A percentile compares a stretch with the other conserved stretches of the same genome.
phyloP scores from a whole-genome alignment of 2,888 invertebrate genomes.

The Drosophila yooni region DNA sequence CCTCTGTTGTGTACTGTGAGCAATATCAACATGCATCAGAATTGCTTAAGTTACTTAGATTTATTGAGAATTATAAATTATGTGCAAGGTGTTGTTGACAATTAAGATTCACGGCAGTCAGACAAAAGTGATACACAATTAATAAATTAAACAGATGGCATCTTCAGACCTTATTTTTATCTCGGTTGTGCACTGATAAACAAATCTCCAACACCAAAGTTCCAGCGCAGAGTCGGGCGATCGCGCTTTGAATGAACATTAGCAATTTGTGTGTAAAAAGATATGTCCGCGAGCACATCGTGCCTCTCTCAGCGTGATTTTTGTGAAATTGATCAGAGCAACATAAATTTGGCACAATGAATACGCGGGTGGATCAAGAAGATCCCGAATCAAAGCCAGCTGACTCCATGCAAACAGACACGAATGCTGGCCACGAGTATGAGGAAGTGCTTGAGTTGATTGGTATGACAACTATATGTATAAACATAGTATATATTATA shows the following conservation, averaged over 20 bases:
- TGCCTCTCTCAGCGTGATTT: slow-evolving; percentile 23
- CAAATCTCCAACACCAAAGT: slow-evolving; percentile 20
- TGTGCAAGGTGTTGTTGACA: slow-evolving; percentile 10
- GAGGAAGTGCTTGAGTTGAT: slow-evolving; percentile 77
- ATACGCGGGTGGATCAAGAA: slow-evolving; percentile 2
- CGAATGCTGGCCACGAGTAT: slow-evolving; percentile 58
- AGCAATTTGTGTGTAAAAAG: slow-evolving; percentile 35
- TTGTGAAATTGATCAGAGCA: slow-evolving; percentile 4
- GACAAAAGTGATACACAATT: slow-evolving; percentile 22
- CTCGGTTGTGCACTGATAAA: slow-evolving; percentile 64
- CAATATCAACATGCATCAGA: not conserved
- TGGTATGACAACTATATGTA: slow-evolving; percentile 50
- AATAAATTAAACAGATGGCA: slow-evolving; percentile 66
- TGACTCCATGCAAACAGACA: slow-evolving; percentile 10
- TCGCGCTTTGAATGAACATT: slow-evolving; percentile 31
- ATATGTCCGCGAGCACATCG: slow-evolving; percentile 16
- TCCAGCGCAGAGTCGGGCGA: slow-evolving; percentile 6
- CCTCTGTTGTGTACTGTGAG: not conserved
- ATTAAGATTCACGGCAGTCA: slow-evolving; percentile 22
- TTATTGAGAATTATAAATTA: slow-evolving; percentile 40
- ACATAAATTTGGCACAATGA: slow-evolving; percentile 25
- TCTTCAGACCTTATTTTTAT: slow-evolving; percentile 56
- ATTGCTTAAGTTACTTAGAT: not conserved
- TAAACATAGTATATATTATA: not conserved
- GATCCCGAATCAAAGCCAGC: slow-evolving; percentile 45